phyloP scores from a whole-genome alignment of 2,113 vertebrate species.

The Helogale parvula region DNA sequence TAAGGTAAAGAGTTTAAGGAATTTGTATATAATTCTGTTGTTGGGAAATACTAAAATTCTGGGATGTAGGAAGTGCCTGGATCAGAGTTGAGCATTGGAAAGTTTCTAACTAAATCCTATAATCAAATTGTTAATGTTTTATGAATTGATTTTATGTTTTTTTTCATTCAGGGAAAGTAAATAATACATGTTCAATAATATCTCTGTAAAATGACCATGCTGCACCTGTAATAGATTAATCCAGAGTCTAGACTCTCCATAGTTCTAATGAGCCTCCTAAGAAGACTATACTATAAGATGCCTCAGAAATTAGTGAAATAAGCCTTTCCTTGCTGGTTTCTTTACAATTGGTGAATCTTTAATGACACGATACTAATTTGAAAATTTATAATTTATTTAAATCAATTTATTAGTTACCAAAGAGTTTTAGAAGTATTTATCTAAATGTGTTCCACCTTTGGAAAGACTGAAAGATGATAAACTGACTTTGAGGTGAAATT shows the following conservation, averaged over 20 bases:
- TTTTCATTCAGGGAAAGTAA: not conserved
- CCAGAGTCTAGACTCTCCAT: fast-evolving
- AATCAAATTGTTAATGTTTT: not conserved
- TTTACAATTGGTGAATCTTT: not conserved
- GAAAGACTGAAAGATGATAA: not conserved
- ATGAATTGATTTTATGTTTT: conserved; percentile 17
- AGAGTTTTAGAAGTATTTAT: not conserved
- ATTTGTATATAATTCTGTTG: not conserved
- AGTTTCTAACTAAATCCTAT: not conserved
- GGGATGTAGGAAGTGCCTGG: not conserved
- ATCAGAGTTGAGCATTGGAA: not conserved
- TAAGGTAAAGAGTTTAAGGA: not conserved
- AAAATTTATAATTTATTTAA: not conserved
- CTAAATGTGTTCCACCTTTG: not conserved
- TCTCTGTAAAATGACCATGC: not conserved
- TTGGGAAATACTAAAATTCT: not conserved
- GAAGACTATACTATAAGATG: not conserved
- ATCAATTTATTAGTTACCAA: not conserved
- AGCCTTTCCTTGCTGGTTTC: not conserved
- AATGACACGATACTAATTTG: not conserved
- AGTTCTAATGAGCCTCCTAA: not conserved
- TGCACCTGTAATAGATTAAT: not conserved
- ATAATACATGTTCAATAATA: not conserved
- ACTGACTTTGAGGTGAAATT: not conserved
- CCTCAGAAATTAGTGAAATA: not conserved